These are phyloP conservation scores for Spodoptera frugiperda DNA, from an alignment of 1,140 invertebrate species.

Conservation along the genomic window DNA sequence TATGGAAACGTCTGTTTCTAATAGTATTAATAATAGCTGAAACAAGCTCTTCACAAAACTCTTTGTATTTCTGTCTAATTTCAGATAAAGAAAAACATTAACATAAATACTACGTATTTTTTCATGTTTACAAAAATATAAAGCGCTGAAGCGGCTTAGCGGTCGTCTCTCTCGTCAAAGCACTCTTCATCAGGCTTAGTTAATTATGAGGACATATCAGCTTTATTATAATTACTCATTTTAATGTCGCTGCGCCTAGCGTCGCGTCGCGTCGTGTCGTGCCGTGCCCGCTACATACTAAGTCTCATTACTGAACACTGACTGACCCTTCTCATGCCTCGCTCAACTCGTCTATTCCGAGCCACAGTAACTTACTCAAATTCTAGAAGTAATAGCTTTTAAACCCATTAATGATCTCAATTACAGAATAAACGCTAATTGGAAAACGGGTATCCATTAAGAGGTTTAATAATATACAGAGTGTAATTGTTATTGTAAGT, in stretches of 20 bases:
- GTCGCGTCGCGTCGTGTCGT: conserved; percentile 34
- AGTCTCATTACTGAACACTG: conserved; percentile 30
- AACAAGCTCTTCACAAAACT: no score
- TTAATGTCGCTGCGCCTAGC: conserved; percentile 84
- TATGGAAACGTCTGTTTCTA: no score
- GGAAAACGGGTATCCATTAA: conserved; percentile 40
- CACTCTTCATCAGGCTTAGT: conserved; percentile 85
- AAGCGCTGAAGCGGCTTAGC: conserved; percentile 72
- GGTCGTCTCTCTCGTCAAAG: conserved; percentile 68
- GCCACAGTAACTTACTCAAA: conserved; percentile 20
- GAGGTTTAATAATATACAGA: conserved; percentile 42
- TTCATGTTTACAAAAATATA: neutral
- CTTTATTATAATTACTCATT: conserved; percentile 86
- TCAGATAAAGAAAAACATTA: no score
- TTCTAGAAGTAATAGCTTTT: conserved; percentile 40
- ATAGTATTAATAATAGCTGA: no score
- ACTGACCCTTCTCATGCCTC: neutral
- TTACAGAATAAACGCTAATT: conserved; percentile 44
- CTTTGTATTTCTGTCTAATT: no score
- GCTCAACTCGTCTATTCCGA: conserved; percentile 12
- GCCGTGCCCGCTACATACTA: conserved; percentile 19
- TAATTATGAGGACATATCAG: conserved; percentile 85
- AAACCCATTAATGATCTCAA: conserved; percentile 35
- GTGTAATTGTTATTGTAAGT: conserved; percentile 42
- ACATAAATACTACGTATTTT: no score